These are phyloP conservation scores for Sternarchorhynchus goeldii DNA, from an alignment of 2,797 vertebrate species.

Conservation along the genomic window DNA sequence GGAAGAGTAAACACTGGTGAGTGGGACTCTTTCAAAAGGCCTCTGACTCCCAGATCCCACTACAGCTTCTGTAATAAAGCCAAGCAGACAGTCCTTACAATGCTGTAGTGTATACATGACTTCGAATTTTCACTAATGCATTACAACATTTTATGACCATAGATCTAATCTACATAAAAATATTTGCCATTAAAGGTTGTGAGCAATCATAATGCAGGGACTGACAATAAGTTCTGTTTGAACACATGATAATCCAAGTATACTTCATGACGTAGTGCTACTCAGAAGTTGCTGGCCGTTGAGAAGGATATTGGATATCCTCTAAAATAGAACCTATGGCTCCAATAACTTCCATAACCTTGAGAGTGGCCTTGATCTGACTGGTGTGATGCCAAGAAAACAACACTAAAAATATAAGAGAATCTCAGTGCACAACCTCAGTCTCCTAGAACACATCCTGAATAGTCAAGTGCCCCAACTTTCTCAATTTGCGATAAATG, in stretches of 20 bases:
- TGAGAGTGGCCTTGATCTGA: conserved; percentile 55
- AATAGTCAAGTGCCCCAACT: background rate
- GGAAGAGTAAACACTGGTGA: conserved; percentile 53
- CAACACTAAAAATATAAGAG: conserved; percentile 56
- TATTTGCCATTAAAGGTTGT: background rate
- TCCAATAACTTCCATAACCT: conserved; percentile 62
- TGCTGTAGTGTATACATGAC: background rate
- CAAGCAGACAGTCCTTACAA: background rate
- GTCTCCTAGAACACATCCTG: conserved; percentile 44
- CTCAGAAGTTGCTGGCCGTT: conserved; percentile 63
- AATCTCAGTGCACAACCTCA: conserved; percentile 15
- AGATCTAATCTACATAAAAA: background rate
- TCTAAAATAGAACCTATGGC: conserved; percentile 67
- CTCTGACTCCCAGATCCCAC: conserved; percentile 13
- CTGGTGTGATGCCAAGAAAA: conserved; percentile 55
- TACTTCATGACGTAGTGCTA: conserved; percentile 44
- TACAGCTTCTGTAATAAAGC: conserved; percentile 20
- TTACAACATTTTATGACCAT: background rate
- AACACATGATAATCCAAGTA: conserved; percentile 32
- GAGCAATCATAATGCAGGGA: background rate
- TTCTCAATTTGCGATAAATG: background rate
- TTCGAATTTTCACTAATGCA: too few relatives aligned
- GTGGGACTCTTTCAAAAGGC: conserved; percentile 41
- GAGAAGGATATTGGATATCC: conserved; percentile 65
- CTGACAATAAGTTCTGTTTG: conserved; percentile 20